Evolutionary conservation across 2,888 invertebrate species (phyloP).

Genomic region (Podotricha telesiphe): DNA sequence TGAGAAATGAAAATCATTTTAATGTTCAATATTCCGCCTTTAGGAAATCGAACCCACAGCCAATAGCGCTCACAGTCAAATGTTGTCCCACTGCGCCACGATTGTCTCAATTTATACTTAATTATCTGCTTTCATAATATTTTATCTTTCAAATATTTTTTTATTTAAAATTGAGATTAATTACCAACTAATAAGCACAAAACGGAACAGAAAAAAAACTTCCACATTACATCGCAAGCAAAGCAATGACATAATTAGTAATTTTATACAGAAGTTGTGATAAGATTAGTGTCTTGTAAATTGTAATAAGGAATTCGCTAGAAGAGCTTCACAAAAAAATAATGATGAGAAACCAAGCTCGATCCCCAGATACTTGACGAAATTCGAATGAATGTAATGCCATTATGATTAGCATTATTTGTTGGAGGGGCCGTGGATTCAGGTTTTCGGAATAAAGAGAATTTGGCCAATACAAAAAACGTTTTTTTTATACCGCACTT

Average conservation of each 20-base stretch:
- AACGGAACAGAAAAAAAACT: neutral
- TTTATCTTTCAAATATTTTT: neutral
- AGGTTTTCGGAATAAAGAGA: slow-evolving; percentile 79
- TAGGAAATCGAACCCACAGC: no score
- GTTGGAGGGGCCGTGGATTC: slow-evolving; percentile 75
- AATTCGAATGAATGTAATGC: slow-evolving; percentile 82
- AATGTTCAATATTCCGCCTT: no score
- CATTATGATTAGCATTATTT: slow-evolving; percentile 83
- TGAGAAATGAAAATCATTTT: no score
- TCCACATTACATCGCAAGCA: slow-evolving; percentile 9
- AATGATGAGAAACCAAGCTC: slow-evolving; percentile 61
- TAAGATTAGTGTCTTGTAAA: slow-evolving; percentile 69
- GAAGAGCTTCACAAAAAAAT: slow-evolving; percentile 60
- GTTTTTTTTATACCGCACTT: slow-evolving; percentile 57
- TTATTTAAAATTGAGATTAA: slow-evolving; percentile 6
- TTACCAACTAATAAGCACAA: slow-evolving; percentile 13
- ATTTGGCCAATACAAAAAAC: slow-evolving; percentile 73
- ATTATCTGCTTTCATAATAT: neutral
- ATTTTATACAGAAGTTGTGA: slow-evolving; percentile 48
- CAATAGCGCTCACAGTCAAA: no score
- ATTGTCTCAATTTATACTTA: neutral
- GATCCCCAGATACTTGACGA: slow-evolving; percentile 75
- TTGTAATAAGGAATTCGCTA: slow-evolving; percentile 68
- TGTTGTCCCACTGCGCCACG: no score
- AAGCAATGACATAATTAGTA: slow-evolving; percentile 26